phyloP scores from a whole-genome alignment of 1,140 invertebrate genomes.

The Polypedilum pembai region DNA sequence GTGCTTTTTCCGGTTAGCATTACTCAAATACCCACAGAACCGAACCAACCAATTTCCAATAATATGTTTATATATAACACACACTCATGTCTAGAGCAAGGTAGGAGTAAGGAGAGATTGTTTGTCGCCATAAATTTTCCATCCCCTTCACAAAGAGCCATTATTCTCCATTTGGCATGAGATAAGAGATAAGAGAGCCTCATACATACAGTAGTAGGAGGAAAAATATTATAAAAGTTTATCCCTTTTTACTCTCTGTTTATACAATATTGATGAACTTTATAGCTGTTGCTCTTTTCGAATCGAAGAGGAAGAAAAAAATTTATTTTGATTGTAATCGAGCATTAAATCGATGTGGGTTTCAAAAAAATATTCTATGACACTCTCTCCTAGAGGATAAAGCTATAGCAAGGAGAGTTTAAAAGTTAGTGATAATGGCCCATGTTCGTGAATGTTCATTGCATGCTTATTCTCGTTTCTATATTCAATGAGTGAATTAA shows the following conservation, averaged over 20 bases:
- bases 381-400: not conserved
- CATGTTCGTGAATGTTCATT: not conserved
- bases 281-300: constrained; percentile 21
- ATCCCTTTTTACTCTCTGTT: not conserved
- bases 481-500: constrained; percentile 4
- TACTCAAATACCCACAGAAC: not conserved
- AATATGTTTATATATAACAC: not conserved
- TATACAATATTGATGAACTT: constrained; percentile 25
- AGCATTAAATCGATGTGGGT: constrained; percentile 4
- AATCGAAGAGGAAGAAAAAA: not conserved
- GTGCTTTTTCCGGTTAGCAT: not conserved
- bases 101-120: constrained; percentile 1
- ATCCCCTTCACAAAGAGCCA: not conserved
- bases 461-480: not conserved
- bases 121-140: constrained; percentile 28
- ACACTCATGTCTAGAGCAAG: not conserved
- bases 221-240: not conserved
- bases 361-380: not conserved
- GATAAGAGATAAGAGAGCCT: too few relatives aligned
- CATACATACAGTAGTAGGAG: too few relatives aligned
- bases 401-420: not conserved
- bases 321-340: not conserved
- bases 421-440: not conserved
- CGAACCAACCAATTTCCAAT: not conserved
- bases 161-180: not conserved